Evolutionary conservation across 2,888 invertebrate genomes (phyloP), one percentile per base, ranked within the genome.

Genomic region (Parelbella ahira): DNA sequence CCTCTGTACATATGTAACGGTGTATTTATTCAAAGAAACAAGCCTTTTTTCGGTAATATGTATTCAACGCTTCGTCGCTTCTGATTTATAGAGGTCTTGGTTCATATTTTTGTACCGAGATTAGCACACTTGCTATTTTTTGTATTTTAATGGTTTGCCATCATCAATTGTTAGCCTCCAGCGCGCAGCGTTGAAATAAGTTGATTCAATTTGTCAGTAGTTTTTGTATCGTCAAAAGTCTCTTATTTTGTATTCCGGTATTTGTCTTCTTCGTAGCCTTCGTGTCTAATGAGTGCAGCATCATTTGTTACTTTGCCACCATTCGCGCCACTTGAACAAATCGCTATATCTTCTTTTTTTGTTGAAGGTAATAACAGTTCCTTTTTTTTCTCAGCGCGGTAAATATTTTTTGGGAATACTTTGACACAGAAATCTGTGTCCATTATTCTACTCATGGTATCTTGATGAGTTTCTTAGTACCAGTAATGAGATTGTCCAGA

Each of bases 171-270:
- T 64, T 58, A 50, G 53, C 50, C 56, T 54, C 52, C 57, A 55
- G 50, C 58, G 45, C 7, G 56, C 57, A 43, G 58, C 64, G 65
- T 63, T 59, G 62, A 63, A 72, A 71, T 72, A 71, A 69, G 60
- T 60, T 56, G 53, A 66, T 68, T 73, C 67, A 75, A 78, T 82
- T 81, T 76, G 68, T 83, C 74, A 71, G 59, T 54, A 58, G 60
- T 81, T 80, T 81, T 82, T 80, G 68, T 64, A 53, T 50, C 50
- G 49, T 66, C 60, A 56, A 53, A 55, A 56, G 69, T 66, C 60
- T 66, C 53, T 63, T 51, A 53, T 56, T 57, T 53, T 53, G 53
- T 54, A 49, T 51, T 46, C 45, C 46, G 43, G 45, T 53, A 54
- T 64, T 69, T 64, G 58, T 72, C 55, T 65, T 59, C 68, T 74